These are phyloP conservation scores for Nothobranchius furzeri DNA, from an alignment of 2,113 vertebrate genomes.

Conservation along the genomic window DNA sequence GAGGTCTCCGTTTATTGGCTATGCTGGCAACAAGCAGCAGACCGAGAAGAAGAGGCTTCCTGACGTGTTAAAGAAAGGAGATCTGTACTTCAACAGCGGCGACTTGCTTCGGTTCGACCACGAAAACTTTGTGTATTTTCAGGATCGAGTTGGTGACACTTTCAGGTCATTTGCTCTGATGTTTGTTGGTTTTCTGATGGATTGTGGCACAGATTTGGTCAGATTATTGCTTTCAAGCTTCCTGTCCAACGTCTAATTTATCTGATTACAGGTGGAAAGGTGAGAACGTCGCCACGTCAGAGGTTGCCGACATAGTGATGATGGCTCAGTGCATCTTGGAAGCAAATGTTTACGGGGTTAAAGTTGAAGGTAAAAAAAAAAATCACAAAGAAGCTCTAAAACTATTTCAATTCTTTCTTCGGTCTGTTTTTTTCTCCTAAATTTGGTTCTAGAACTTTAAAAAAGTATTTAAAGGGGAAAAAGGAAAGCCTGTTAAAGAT, in stretches of 20 bases:
- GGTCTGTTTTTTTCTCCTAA: no score
- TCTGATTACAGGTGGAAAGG: conserved; percentile 88
- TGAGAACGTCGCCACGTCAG: conserved; percentile 91
- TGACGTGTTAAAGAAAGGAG: conserved; percentile 87
- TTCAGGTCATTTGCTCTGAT: conserved; percentile 80
- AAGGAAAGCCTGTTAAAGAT: no score
- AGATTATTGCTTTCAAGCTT: no score
- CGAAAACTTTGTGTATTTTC: conserved; percentile 88
- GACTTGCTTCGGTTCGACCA: conserved; percentile 85
- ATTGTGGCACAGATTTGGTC: background rate
- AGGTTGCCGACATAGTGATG: conserved; percentile 82
- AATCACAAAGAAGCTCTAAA: background rate
- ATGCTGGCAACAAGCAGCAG: conserved; percentile 82
- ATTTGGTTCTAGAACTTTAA: no score
- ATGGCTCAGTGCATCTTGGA: conserved; percentile 80
- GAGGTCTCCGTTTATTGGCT: conserved; percentile 84
- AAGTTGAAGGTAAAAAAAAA: conserved; percentile 82
- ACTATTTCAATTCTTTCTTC: no score
- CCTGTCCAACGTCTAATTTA: background rate
- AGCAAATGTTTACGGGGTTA: conserved; percentile 88
- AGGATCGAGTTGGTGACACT: conserved; percentile 91
- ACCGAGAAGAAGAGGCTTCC: conserved; percentile 88
- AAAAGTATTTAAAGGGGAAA: no score
- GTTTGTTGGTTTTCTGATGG: background rate
- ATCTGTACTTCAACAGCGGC: conserved; percentile 84